phyloP scores from a whole-genome alignment of 35 echinoderm and acorn worm species.

The Lytechinus variegatus region DNA sequence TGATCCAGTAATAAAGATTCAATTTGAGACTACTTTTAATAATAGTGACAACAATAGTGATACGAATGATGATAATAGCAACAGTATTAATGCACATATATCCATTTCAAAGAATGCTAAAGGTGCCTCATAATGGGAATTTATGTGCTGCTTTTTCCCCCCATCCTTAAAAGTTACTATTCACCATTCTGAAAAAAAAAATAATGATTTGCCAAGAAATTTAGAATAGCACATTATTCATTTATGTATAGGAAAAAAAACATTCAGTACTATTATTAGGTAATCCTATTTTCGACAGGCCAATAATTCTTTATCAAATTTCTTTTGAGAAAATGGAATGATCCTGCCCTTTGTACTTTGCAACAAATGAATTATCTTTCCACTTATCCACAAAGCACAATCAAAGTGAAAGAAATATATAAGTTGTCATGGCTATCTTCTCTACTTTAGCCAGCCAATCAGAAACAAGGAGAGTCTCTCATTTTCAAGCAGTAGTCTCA shows the following conservation, averaged over 20 bases:
- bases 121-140: too few species aligned
- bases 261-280: neutral
- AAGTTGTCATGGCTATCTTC: neutral
- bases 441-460: neutral
- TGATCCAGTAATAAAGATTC: neutral
- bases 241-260: neutral
- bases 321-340: neutral
- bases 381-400: neutral
- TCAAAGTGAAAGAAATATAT: neutral
- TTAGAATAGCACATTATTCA: neutral
- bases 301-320: neutral
- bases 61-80: too few species aligned
- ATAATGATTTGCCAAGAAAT: neutral
- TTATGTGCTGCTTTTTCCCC: neutral
- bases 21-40: neutral
- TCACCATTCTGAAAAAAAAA: neutral
- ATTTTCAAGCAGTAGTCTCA: neutral
- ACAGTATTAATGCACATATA: too few species aligned
- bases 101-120: too few species aligned
- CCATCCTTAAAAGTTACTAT: neutral
- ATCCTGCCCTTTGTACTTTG: neutral
- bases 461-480: neutral
- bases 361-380: neutral
- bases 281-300: neutral
- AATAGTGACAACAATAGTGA: neutral